Conservation (phyloP, 2,113 vertebrate species). For the Callionymus lyra region DNA sequence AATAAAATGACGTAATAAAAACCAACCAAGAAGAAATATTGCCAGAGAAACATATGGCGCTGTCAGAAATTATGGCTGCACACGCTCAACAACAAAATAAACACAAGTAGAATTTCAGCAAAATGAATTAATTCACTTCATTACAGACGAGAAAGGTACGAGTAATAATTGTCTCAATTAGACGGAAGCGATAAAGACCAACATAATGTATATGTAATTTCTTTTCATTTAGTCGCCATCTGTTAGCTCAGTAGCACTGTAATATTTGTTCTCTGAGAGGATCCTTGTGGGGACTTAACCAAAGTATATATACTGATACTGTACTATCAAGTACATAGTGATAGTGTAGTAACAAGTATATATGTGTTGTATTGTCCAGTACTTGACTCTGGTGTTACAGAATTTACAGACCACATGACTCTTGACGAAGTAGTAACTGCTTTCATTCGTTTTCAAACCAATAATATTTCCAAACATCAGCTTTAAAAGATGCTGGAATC, state of each 20-base stretch:
- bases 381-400: too few relatives aligned
- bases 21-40: slow-evolving; percentile 68
- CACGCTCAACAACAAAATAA: slow-evolving; percentile 57
- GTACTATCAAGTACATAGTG: too few relatives aligned
- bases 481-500: too few relatives aligned
- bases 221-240: slow-evolving; percentile 75
- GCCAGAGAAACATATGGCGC: slow-evolving; percentile 63
- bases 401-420: too few relatives aligned
- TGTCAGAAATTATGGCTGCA: slow-evolving; percentile 67
- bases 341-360: too few relatives aligned
- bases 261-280: slow-evolving; percentile 68
- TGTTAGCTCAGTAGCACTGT: slow-evolving; percentile 73
- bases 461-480: too few relatives aligned
- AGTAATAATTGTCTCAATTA: slow-evolving; percentile 74
- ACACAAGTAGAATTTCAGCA: slow-evolving; percentile 60
- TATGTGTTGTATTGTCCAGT: too few relatives aligned
- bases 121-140: slow-evolving; percentile 71
- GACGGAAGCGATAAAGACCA: slow-evolving; percentile 64
- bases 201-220: slow-evolving; percentile 76
- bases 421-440: too few relatives aligned
- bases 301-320: too few relatives aligned
- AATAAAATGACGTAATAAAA: slow-evolving; percentile 71
- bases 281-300: too few relatives aligned
- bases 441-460: too few relatives aligned
- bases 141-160: slow-evolving; percentile 71